Evolutionary conservation across 1,140 invertebrate species (phyloP), one percentile per base, ranked within the genome.

Genomic region (Caenorhabditis inopinata): DNA sequence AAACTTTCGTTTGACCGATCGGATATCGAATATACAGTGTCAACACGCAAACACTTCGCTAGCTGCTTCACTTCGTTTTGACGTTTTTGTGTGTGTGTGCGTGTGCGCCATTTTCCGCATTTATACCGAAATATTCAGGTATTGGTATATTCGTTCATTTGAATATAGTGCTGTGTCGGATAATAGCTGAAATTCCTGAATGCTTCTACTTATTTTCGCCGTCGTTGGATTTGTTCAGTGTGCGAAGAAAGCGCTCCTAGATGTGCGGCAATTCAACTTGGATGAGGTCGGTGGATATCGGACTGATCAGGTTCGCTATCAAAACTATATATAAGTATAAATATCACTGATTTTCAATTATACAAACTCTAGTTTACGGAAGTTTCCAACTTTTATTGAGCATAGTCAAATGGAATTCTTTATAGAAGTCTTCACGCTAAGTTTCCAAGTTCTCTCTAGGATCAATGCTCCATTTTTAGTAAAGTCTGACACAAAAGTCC

Each of bases 201-300:
- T 62, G 53, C 27, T 68, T 29, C 32, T 68, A 1, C 58, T 58
- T 18, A 1, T 29, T 42, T 32, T 68, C 14, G 1, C 32, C 12
- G n/a, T 68, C 6, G 35, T 38, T 18, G 32, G 7, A 21, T 5
- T 3, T 42, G 32, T 21, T 4, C 11, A 21, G 32, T 5, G 16
- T 12, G 58, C 58, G 1, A 68, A 68, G n/a, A 68, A 68, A 42
- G 1, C 49, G 7, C 16, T 32, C 12, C n/a, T 68, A 29, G 58
- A 68, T 12, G 58, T 68, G 18, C 29, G 58, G 2, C 58, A 68
- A 29, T 68, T 68, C 58, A 68, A 68, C 38, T 68, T 68, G 32
- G 58, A 68, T n/a, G 58, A 68, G 58, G 58, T 68, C 32, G 32
- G 58, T 68, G 58, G 32, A 42, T 58, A 58, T 58, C 53, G 53